Evolutionary conservation across 1,140 invertebrate species (phyloP).

Genomic region (Procambarus clarkii): DNA sequence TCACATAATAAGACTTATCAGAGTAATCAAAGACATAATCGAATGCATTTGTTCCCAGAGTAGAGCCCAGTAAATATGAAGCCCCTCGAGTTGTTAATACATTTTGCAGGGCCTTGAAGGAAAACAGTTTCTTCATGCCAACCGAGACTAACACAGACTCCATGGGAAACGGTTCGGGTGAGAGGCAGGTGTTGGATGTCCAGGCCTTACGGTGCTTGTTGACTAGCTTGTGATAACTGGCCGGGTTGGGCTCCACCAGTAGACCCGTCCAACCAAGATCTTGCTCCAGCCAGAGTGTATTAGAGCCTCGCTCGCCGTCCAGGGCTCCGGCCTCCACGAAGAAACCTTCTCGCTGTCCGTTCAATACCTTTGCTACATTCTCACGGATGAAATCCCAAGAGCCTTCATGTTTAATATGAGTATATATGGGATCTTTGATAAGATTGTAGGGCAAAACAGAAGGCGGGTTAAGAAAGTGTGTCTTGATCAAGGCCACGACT

Average conservation of each 20-base stretch:
- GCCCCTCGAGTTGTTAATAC: constrained; percentile 4
- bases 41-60: not conserved
- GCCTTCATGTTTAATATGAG: not conserved
- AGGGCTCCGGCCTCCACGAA: constrained; percentile 59
- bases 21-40: not conserved
- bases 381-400: constrained; percentile 17
- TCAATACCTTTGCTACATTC: constrained; percentile 6
- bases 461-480: constrained; percentile 1
- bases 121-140: not conserved
- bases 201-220: constrained; percentile 58
- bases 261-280: constrained; percentile 69
- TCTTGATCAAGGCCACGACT: not conserved
- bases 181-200: constrained; percentile 55
- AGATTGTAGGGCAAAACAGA: constrained; percentile 39
- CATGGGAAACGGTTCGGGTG: constrained; percentile 12
- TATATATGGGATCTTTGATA: constrained; percentile 6
- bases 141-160: constrained; percentile 18
- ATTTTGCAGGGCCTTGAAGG: not conserved
- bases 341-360: constrained; percentile 15
- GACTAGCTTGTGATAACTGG: constrained; percentile 38
- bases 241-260: constrained; percentile 61
- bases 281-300: constrained; percentile 70
- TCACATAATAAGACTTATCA: constrained; percentile 75
- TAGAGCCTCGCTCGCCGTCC: constrained; percentile 58
- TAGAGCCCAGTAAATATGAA: not conserved